These are phyloP conservation scores for Rotaria magnacalcarata DNA, from an alignment of 2,888 invertebrate species.

Conservation along the genomic window DNA sequence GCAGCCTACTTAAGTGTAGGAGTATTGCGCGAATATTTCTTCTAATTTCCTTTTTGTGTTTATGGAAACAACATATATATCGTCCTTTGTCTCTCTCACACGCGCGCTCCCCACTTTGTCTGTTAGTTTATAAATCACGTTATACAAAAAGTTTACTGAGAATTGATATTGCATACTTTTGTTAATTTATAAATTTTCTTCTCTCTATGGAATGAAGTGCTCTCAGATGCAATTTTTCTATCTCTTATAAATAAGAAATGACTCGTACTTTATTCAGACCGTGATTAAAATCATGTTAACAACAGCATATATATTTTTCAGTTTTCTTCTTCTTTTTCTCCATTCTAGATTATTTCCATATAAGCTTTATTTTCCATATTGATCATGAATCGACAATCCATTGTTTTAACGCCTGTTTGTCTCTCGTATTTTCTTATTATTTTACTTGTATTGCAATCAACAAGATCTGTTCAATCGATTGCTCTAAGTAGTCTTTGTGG, in stretches of 20 bases:
- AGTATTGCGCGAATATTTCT: not conserved
- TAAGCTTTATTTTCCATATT: not conserved
- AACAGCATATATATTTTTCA: not conserved
- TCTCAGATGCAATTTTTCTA: not conserved
- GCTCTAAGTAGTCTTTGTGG: constrained; percentile 19
- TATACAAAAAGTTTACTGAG: not conserved
- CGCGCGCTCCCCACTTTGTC: no score
- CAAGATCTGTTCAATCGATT: not conserved
- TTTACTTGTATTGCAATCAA: not conserved
- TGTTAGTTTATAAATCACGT: not conserved
- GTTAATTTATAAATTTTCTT: not conserved
- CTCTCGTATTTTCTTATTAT: not conserved
- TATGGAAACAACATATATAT: not conserved
- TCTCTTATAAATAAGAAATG: not conserved
- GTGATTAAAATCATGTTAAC: not conserved
- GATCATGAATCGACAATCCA: not conserved
- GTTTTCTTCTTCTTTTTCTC: not conserved
- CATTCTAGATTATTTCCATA: not conserved
- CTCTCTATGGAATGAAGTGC: not conserved
- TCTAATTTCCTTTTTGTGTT: not conserved
- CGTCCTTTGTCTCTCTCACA: no score
- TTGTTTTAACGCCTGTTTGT: not conserved
- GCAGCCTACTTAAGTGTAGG: not conserved
- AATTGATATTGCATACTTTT: not conserved
- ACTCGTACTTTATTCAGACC: not conserved